Percentiles rank a stretch among this genome's conserved stretches.
phyloP scores from a whole-genome alignment of 2,797 vertebrate species.

The Notamacropus eugenii region DNA sequence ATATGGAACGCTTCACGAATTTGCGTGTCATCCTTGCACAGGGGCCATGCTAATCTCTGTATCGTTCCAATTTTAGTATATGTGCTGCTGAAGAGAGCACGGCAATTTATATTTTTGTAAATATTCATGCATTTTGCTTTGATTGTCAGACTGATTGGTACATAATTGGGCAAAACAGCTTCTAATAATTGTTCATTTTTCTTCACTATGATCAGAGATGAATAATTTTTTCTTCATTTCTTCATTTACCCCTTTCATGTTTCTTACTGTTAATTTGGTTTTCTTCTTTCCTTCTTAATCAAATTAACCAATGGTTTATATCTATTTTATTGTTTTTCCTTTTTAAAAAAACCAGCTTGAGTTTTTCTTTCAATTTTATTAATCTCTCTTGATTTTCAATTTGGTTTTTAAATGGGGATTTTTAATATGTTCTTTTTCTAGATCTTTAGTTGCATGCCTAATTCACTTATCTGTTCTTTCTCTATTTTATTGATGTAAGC shows the following conservation, averaged over 20 bases:
- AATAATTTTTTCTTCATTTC: no score
- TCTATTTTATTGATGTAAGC: no score
- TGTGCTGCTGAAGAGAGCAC: no score
- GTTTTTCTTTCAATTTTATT: neutral
- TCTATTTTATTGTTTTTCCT: neutral
- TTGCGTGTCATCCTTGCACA: no score
- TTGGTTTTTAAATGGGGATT: neutral
- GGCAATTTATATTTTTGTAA: neutral
- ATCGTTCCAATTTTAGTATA: no score
- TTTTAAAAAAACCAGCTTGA: neutral
- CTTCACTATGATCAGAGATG: no score
- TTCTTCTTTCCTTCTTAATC: neutral
- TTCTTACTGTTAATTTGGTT: neutral
- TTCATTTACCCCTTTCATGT: no score
- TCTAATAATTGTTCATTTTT: no score
- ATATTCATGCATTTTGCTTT: neutral
- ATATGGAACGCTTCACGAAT: no score
- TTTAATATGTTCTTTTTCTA: neutral
- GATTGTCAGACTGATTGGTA: neutral
- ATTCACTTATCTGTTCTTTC: neutral
- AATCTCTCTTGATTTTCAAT: neutral
- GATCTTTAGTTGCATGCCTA: neutral
- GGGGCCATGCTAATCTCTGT: no score
- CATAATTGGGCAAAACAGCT: neutral
- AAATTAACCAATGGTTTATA: neutral